Evolutionary conservation across 2,797 vertebrate species (phyloP).

Genomic region (Chromobotia macracanthus): DNA sequence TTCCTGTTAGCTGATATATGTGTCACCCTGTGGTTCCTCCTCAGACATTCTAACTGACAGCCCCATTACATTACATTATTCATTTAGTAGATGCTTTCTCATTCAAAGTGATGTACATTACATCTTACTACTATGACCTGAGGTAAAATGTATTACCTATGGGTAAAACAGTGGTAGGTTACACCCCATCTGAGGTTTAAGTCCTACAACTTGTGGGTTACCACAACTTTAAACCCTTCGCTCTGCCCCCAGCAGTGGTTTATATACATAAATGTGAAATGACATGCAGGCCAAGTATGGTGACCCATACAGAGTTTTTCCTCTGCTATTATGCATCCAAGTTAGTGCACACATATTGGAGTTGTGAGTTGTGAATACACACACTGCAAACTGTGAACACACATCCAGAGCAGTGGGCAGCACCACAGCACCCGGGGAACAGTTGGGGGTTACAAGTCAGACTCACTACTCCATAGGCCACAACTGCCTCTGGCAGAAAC

Average conservation of each 20-base stretch:
- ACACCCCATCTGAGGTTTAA: background rate
- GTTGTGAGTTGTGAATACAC: too few species aligned
- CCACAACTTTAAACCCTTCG: background rate
- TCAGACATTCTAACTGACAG: background rate
- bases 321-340: too few species aligned
- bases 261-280: too few species aligned
- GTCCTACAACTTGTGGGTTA: background rate
- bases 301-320: too few species aligned
- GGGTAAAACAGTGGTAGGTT: background rate
- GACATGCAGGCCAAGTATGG: too few species aligned
- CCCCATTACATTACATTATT: conserved; percentile 29
- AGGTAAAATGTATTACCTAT: conserved; percentile 3
- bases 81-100: conserved; percentile 15
- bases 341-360: too few species aligned
- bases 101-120: conserved; percentile 12
- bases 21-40: background rate
- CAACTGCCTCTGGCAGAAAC: too few species aligned
- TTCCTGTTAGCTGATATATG: background rate
- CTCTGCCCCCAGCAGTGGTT: background rate
- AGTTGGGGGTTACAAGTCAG: too few species aligned
- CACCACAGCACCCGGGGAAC: too few species aligned
- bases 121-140: background rate
- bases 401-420: too few species aligned
- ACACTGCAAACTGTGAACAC: too few species aligned
- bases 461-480: too few species aligned